Conservation (phyloP, 2,797 vertebrate species). For the Anomalospiza imberbis region DNA sequence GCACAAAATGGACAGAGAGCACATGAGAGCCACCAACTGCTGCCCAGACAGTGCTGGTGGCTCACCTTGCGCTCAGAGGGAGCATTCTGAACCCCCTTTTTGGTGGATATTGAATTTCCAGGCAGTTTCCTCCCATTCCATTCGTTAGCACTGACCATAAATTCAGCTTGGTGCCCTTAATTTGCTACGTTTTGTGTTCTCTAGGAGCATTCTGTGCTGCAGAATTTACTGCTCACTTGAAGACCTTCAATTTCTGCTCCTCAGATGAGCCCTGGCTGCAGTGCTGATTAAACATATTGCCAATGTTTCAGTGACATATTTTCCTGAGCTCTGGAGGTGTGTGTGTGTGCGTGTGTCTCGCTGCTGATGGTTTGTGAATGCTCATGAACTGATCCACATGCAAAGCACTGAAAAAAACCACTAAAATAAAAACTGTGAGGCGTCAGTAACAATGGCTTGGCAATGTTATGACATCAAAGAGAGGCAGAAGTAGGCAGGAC, state of each 20-base stretch:
- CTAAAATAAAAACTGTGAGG: conserved; percentile 21
- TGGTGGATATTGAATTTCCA: background rate
- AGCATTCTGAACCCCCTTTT: background rate
- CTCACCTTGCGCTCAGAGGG: background rate
- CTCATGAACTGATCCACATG: conserved; percentile 22
- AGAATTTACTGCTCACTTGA: conserved; percentile 11
- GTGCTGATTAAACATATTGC: conserved; percentile 47
- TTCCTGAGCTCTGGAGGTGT: conserved; percentile 18
- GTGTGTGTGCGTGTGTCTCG: background rate
- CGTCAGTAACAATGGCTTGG: background rate
- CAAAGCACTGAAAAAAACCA: background rate
- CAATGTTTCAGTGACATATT: conserved; percentile 56
- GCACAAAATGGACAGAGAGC: background rate
- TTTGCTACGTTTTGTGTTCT: conserved; percentile 5
- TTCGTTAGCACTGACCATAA: background rate
- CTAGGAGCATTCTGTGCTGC: background rate
- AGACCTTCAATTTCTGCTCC: conserved; percentile 26
- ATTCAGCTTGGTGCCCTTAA: background rate
- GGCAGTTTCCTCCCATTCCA: background rate
- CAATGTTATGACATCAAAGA: conserved; percentile 18
- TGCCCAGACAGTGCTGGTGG: background rate
- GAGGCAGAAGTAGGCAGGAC: background rate
- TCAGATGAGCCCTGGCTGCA: conserved; percentile 19
- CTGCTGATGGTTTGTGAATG: conserved; percentile 27
- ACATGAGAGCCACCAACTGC: background rate